These are phyloP conservation scores for Todiramphus chloris DNA, from an alignment of 2,113 vertebrate species.

Conservation along the genomic window DNA sequence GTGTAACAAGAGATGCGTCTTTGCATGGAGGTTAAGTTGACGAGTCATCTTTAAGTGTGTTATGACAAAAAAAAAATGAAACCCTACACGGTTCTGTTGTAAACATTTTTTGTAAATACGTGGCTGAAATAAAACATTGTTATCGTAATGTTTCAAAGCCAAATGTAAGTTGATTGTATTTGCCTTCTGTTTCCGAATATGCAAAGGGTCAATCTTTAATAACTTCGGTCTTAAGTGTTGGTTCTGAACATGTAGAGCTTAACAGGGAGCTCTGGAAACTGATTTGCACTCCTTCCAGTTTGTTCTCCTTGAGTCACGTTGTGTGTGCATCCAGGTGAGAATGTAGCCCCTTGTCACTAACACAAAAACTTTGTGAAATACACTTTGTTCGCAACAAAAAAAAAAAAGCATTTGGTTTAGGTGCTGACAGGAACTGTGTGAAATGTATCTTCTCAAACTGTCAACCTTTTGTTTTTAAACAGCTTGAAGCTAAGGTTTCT, in stretches of 20 bases:
- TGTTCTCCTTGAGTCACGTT: background rate
- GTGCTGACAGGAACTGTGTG: constrained; percentile 33
- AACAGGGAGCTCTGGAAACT: background rate
- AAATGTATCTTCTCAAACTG: background rate
- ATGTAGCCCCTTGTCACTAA: constrained; percentile 15
- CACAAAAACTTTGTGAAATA: background rate
- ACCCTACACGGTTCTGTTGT: constrained; percentile 29
- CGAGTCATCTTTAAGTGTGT: constrained; percentile 62
- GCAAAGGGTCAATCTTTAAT: constrained; percentile 55
- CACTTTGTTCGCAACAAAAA: background rate
- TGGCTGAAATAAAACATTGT: constrained; percentile 72
- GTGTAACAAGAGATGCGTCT: constrained; percentile 52
- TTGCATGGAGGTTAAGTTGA: constrained; percentile 61
- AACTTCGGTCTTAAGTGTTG: constrained; percentile 23
- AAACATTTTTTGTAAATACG: constrained; percentile 62
- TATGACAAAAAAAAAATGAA: constrained; percentile 44
- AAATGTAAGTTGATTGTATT: constrained; percentile 64
- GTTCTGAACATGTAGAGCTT: constrained; percentile 3
- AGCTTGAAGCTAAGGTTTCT: constrained; percentile 48
- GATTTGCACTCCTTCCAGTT: background rate
- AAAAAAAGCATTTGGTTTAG: constrained; percentile 30
- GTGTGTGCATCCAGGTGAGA: background rate
- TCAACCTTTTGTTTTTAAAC: constrained; percentile 39
- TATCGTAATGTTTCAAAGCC: constrained; percentile 72
- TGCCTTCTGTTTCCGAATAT: constrained; percentile 39